These are phyloP conservation scores for Diaprepes abbreviatus DNA, from an alignment of 2,888 invertebrate genomes.

Conservation along the genomic window DNA sequence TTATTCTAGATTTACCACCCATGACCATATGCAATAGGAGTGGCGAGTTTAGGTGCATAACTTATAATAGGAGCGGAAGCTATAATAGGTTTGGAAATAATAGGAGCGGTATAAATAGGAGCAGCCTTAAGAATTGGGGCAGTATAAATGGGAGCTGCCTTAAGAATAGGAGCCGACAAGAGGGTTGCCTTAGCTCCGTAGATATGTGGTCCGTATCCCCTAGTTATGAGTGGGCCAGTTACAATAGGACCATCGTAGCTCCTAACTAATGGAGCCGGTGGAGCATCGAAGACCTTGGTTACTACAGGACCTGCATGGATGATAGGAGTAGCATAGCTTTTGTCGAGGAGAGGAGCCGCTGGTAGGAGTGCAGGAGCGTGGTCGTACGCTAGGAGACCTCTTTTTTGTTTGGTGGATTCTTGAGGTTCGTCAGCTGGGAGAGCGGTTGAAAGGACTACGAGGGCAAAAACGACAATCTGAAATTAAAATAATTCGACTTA, in stretches of 20 bases:
- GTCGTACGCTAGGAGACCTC: constrained; percentile 33
- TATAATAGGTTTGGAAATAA: no score
- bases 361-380: constrained; percentile 37
- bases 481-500: constrained; percentile 21
- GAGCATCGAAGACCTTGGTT: constrained; percentile 42
- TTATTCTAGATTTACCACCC: constrained; percentile 21
- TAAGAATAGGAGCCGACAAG: constrained; percentile 48
- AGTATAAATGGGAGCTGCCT: no score
- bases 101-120: constrained; percentile 42
- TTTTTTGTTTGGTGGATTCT: constrained; percentile 38
- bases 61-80: no score
- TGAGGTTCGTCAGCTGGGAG: no score
- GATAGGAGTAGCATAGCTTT: constrained; percentile 49
- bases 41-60: no score
- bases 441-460: constrained; percentile 23
- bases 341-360: constrained; percentile 51
- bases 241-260: constrained; percentile 50
- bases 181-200: constrained; percentile 46
- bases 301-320: constrained; percentile 41
- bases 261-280: constrained; percentile 26
- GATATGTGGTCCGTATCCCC: constrained; percentile 50
- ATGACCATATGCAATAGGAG: no score
- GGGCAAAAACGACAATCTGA: constrained; percentile 25
- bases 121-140: constrained; percentile 40
- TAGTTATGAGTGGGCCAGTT: constrained; percentile 43